Conservation (phyloP, 2,888 invertebrate species). For the Machimus atricapillus region DNA sequence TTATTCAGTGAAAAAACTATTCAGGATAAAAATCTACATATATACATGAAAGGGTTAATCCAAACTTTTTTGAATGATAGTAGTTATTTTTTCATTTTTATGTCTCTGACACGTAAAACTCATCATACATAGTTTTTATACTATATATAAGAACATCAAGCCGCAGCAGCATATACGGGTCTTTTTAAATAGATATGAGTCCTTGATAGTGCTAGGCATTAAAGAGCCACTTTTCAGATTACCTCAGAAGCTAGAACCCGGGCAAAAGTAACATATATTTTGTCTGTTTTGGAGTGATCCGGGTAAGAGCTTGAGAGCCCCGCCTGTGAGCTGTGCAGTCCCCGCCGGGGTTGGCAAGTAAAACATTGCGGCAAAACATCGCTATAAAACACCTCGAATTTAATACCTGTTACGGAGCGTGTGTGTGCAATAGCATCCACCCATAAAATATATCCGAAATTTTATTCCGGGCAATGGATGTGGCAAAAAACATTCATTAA, state of each 20-base stretch:
- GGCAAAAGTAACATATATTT: not conserved
- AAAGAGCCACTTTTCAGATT: not conserved
- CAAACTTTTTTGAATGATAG: too few species aligned
- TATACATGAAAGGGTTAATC: too few species aligned
- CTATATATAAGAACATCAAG: not conserved
- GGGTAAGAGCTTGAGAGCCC: not conserved
- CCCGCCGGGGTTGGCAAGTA: not conserved
- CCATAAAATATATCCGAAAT: not conserved
- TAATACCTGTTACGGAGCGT: not conserved
- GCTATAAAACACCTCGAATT: not conserved
- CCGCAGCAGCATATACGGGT: not conserved
- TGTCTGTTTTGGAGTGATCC: not conserved
- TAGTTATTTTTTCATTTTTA: too few species aligned
- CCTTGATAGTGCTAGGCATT: not conserved
- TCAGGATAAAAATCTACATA: too few species aligned
- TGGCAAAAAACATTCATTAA: slow-evolving; percentile 8
- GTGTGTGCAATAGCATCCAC: not conserved
- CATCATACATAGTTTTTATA: not conserved
- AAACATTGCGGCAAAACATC: not conserved
- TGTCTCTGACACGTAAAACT: too few species aligned
- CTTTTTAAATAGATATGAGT: not conserved
- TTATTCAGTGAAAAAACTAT: too few species aligned
- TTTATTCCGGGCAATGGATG: not conserved
- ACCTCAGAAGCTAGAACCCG: not conserved
- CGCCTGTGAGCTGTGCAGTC: not conserved